phyloP scores from a whole-genome alignment of 1,140 invertebrate genomes.

The Brachionus rotundiformis region DNA sequence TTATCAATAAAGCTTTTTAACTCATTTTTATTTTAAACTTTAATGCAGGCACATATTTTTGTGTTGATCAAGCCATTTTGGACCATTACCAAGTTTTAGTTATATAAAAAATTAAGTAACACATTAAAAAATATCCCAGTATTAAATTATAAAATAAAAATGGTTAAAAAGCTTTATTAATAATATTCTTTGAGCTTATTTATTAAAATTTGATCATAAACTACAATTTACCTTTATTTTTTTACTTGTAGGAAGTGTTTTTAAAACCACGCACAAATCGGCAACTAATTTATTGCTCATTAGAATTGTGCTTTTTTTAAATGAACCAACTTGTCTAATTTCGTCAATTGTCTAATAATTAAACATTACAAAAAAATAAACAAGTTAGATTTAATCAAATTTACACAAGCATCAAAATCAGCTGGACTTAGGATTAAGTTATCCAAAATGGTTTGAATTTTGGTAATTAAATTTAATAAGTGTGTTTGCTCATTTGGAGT shows the following conservation, averaged over 20 bases:
- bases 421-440: slow-evolving; percentile 88
- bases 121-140: too few relatives aligned
- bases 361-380: neutral
- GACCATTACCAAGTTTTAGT: too few relatives aligned
- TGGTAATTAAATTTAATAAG: slow-evolving; percentile 86
- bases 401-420: slow-evolving; percentile 90
- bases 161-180: too few relatives aligned
- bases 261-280: slow-evolving; percentile 95
- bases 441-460: slow-evolving; percentile 86
- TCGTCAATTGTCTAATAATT: slow-evolving; percentile 69
- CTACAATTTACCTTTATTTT: neutral
- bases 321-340: slow-evolving; percentile 90
- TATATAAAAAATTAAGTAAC: too few relatives aligned
- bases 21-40: too few relatives aligned
- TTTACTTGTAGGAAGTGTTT: slow-evolving; percentile 85
- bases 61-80: too few relatives aligned
- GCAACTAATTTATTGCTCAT: slow-evolving; percentile 84
- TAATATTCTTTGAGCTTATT: too few relatives aligned
- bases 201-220: too few relatives aligned
- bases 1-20: too few relatives aligned
- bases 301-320: slow-evolving; percentile 97
- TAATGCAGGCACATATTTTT: too few relatives aligned
- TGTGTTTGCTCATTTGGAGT: slow-evolving; percentile 83
- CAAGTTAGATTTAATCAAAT: slow-evolving; percentile 58
- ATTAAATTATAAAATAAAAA: too few relatives aligned